phyloP scores from a whole-genome alignment of 2,113 vertebrate genomes.

The Cairina moschata region DNA sequence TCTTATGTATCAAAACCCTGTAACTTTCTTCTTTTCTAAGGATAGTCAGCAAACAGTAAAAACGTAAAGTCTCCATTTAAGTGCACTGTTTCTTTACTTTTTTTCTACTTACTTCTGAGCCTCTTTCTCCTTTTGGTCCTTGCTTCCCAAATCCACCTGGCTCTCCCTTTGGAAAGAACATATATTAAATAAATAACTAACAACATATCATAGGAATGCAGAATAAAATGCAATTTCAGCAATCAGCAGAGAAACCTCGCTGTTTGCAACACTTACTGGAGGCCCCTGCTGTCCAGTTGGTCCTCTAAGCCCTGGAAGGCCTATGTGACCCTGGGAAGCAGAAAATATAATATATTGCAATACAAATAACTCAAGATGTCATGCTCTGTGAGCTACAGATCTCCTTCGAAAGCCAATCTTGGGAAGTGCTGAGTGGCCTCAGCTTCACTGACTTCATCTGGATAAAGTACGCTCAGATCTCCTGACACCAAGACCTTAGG shows the following conservation, averaged over 20 bases:
- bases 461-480: background rate
- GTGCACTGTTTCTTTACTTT: background rate
- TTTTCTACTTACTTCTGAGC: constrained; percentile 81
- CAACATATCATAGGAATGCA: background rate
- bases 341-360: background rate
- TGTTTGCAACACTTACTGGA: constrained; percentile 84
- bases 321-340: constrained; percentile 85
- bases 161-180: constrained; percentile 83
- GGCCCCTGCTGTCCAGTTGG: constrained; percentile 88
- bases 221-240: background rate
- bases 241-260: background rate
- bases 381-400: background rate
- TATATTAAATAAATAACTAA: background rate
- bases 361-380: background rate
- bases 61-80: background rate
- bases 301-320: constrained; percentile 86
- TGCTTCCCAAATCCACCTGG: constrained; percentile 83
- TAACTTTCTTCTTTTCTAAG: background rate
- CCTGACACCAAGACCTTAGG: background rate
- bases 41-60: background rate
- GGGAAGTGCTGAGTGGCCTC: background rate
- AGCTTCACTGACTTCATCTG: background rate
- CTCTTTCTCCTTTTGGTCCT: constrained; percentile 89
- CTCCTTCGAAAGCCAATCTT: background rate
- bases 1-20: background rate